Conservation (phyloP, 2,113 vertebrate genomes). For the Himantopus leucocephalus region DNA sequence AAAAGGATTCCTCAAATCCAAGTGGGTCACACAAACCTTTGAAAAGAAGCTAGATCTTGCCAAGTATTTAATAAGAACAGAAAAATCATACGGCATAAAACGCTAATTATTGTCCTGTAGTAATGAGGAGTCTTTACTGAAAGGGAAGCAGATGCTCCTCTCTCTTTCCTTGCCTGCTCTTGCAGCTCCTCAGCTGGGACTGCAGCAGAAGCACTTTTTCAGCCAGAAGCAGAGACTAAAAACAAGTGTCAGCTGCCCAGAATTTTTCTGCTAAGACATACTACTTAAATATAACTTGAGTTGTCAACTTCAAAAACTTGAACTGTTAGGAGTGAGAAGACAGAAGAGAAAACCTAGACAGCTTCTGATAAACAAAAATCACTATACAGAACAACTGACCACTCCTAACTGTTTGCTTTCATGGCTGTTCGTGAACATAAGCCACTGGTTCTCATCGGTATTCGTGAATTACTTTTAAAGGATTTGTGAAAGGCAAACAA, state of each 20-base stretch:
- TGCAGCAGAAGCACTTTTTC: not conserved
- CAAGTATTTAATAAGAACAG: not conserved
- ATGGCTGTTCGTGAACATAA: not conserved
- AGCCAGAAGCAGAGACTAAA: not conserved
- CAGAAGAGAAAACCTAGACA: not conserved
- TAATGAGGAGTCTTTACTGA: not conserved
- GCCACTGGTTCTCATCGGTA: not conserved
- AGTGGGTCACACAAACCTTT: rapidly evolving
- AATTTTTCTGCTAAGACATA: not conserved
- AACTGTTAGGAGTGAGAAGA: not conserved
- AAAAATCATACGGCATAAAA: not conserved
- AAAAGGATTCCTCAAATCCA: not conserved
- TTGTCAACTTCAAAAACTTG: not conserved
- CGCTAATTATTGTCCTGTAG: not conserved
- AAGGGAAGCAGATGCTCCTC: not conserved
- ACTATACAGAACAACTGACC: not conserved
- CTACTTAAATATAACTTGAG: not conserved
- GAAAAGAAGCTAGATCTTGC: not conserved
- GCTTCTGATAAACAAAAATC: not conserved
- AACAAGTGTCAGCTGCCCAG: not conserved
- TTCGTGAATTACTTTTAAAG: not conserved
- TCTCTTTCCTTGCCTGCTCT: not conserved
- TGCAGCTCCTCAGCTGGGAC: not conserved
- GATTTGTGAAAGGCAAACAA: not conserved
- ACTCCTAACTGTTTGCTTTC: not conserved